Evolutionary conservation across 2,888 invertebrate genomes (phyloP).

Genomic region (Parelbella ahira): DNA sequence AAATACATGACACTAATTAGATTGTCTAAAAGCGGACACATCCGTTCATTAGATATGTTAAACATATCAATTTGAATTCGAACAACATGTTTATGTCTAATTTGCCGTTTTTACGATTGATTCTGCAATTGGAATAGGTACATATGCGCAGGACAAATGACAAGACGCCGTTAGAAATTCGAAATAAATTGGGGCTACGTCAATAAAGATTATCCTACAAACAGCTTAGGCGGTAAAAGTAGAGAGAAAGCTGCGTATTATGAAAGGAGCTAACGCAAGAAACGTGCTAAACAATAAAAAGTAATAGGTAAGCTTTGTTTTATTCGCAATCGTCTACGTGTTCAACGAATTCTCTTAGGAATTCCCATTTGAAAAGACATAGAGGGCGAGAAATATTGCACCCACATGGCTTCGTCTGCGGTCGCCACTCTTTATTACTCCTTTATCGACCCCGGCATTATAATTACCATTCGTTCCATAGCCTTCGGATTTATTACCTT

Average conservation of each 20-base stretch:
- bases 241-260: slow-evolving; percentile 8
- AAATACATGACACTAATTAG: no score
- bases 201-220: slow-evolving; percentile 21
- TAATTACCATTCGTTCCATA: slow-evolving; percentile 41
- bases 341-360: slow-evolving; percentile 37
- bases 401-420: slow-evolving; percentile 49
- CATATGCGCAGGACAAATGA: slow-evolving; percentile 8
- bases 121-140: slow-evolving; percentile 10
- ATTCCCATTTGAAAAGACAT: slow-evolving; percentile 48
- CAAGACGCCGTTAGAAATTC: slow-evolving; percentile 7
- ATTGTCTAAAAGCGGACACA: no score
- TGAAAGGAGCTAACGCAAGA: no score
- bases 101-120: slow-evolving; percentile 12
- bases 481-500: slow-evolving; percentile 42
- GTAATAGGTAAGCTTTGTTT: background rate
- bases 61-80: no score
- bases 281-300: background rate
- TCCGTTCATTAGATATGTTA: no score
- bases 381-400: slow-evolving; percentile 55
- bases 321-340: slow-evolving; percentile 24
- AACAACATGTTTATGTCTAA: no score
- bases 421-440: slow-evolving; percentile 45
- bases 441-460: slow-evolving; percentile 36
- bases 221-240: slow-evolving; percentile 4
- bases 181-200: slow-evolving; percentile 5